Evolutionary conservation across 2,888 invertebrate species (phyloP), one percentile per base, ranked within the genome.

Genomic region (Agonopterix subpropinquella): DNA sequence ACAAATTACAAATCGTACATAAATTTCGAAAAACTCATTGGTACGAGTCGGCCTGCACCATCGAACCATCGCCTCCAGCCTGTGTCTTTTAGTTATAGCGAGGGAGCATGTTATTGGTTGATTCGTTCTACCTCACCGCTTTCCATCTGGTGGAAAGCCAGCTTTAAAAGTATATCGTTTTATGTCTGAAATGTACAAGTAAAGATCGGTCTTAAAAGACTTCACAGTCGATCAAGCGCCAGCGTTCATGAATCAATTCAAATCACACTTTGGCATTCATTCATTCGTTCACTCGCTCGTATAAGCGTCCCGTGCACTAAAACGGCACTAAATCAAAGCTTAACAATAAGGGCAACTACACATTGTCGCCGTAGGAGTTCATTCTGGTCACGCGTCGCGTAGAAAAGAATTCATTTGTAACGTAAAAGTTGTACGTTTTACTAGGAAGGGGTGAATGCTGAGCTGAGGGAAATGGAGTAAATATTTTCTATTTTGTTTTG

Each of bases 391-490:
- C 47, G 47, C 47, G 42, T 13, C 11, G 41, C 8, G 42, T 35
- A 47, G 47, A 47, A 47, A 47, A n/a, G 47, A 36, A 42, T 47
- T 47, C 47, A 47, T 42, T 47, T 47, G 47, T 47, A 47, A 47
- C 41, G 45, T 39, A 39, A 44, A 39, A 45, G 45, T 45, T 39
- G 45, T n/a, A 39, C 11, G 43, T 28, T 43, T 43, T 18, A n/a
- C 10, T 18, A 7, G 43, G 43, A 8, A 28, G 18, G 42, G 42
- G 42, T 42, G 42, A 42, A 9, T 42, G 42, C 15, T 11, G 41
- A 41, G 41, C 41, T 41, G 41, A 8, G 41, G 41, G 3, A 43
- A 43, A 43, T 43, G 28, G 43, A 43, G 43, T 39, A 39, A 28
- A 28, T 28, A 28, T 28, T 28, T 28, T 28, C 28, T 28, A 7